Percentiles rank a stretch among this genome's conserved stretches.
phyloP scores from a whole-genome alignment of 2,888 invertebrate genomes.

The Mesodorylaimus sp. region DNA sequence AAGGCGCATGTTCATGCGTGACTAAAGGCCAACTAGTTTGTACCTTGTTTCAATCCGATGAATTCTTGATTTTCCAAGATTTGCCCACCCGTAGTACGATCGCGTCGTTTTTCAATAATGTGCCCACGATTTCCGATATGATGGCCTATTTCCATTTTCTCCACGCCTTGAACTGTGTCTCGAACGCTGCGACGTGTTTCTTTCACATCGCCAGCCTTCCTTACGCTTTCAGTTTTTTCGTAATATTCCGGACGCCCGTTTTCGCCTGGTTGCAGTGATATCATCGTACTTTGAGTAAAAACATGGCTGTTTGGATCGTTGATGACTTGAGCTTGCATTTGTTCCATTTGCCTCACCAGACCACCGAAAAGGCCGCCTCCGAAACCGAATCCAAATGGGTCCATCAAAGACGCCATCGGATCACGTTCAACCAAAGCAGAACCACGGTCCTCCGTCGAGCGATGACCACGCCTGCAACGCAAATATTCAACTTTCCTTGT shows the following conservation, averaged over 20 bases:
- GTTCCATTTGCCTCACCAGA: slow-evolving; percentile 4
- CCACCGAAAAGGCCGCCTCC: no score
- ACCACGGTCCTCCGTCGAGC: no score
- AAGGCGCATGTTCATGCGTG: no score
- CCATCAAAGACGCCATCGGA: no score
- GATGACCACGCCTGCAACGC: no score
- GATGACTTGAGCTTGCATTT: background rate
- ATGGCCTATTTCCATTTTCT: slow-evolving; percentile 84
- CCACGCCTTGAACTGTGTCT: slow-evolving; percentile 64
- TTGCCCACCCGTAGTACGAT: slow-evolving; percentile 54
- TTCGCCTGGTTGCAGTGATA: slow-evolving; percentile 56
- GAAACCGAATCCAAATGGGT: background rate
- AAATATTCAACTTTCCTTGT: no score
- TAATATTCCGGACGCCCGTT: slow-evolving; percentile 70
- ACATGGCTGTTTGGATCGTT: background rate
- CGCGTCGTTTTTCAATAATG: slow-evolving; percentile 67
- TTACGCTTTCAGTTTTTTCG: slow-evolving; percentile 65
- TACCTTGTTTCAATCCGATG: slow-evolving; percentile 72
- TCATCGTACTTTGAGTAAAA: background rate
- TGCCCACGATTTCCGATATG: slow-evolving; percentile 81
- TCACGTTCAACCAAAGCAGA: no score
- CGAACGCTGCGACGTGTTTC: slow-evolving; percentile 68
- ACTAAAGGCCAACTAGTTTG: no score
- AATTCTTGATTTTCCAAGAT: slow-evolving; percentile 74
- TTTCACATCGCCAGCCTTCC: slow-evolving; percentile 39